These are phyloP conservation scores for Semotilus atromaculatus DNA, from an alignment of 2,797 vertebrate genomes.

Conservation along the genomic window DNA sequence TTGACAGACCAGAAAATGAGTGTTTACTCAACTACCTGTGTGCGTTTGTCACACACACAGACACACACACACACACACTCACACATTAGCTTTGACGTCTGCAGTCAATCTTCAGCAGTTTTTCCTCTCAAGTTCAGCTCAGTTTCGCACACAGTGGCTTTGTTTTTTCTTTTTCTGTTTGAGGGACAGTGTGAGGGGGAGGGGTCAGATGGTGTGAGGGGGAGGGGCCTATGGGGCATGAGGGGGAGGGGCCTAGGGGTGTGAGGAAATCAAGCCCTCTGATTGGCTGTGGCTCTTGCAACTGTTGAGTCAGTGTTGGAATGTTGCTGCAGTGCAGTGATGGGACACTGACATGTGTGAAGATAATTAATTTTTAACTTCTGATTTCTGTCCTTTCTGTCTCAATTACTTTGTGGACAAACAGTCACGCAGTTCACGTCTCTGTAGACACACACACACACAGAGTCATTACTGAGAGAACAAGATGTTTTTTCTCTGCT, in stretches of 20 bases:
- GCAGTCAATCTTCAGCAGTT: not conserved
- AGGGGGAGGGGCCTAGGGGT: too few species aligned
- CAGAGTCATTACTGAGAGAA: not conserved
- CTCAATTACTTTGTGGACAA: not conserved
- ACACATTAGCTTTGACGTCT: not conserved
- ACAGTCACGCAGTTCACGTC: not conserved
- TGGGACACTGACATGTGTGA: not conserved
- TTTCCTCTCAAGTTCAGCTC: not conserved
- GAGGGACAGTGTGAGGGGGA: not conserved
- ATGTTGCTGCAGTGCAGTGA: slow-evolving; percentile 1
- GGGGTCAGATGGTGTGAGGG: too few species aligned
- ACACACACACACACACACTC: not conserved
- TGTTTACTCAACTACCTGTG: slow-evolving; percentile 1
- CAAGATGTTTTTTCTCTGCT: not conserved
- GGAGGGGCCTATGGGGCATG: not conserved
- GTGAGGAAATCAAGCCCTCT: slow-evolving; percentile 30
- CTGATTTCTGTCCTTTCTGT: not conserved
- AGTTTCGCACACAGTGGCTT: not conserved
- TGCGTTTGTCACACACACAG: not conserved
- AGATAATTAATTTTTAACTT: slow-evolving; percentile 8
- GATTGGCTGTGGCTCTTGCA: slow-evolving; percentile 44
- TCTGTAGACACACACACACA: not conserved
- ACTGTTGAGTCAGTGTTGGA: slow-evolving; percentile 28
- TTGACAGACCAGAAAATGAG: not conserved
- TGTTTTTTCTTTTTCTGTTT: not conserved